Percentiles rank a stretch among this genome's conserved stretches.
Conservation (phyloP, 2,797 vertebrate genomes). For the Danio aesculapii region DNA sequence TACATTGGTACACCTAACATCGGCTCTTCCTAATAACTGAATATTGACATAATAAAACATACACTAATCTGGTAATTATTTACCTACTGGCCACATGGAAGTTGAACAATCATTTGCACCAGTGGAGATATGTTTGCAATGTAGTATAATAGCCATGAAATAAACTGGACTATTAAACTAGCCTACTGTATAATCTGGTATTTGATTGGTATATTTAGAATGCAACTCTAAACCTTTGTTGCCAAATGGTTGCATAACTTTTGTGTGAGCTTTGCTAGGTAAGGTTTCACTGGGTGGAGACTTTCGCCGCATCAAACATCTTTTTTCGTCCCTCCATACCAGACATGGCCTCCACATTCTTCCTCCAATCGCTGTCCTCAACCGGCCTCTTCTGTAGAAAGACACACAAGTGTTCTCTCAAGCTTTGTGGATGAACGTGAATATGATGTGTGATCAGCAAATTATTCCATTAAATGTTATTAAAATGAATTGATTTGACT, state of each 20-base stretch:
- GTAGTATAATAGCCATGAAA: not conserved
- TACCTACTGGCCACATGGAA: not conserved
- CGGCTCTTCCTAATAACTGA: not conserved
- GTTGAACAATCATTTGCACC: not conserved
- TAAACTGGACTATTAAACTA: not conserved
- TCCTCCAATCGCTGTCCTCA: conserved; percentile 96
- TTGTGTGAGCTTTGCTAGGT: not conserved
- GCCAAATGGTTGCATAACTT: not conserved
- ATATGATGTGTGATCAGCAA: not conserved
- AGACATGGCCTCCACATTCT: conserved; percentile 89
- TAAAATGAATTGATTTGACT: not conserved
- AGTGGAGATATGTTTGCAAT: not conserved
- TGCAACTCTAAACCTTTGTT: not conserved
- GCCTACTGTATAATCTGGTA: not conserved
- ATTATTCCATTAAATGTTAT: too few species aligned
- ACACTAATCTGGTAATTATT: conserved; percentile 11
- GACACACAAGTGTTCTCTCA: not conserved
- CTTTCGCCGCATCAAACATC: conserved; percentile 95
- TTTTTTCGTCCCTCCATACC: conserved; percentile 87
- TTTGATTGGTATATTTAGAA: not conserved
- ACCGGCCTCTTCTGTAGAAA: conserved; percentile 85
- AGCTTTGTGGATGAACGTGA: not conserved
- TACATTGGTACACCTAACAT: not conserved
- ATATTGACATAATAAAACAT: conserved; percentile 25
- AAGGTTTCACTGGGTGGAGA: conserved; percentile 81